Conservation (phyloP, 2,888 invertebrate genomes). For the Leucania comma region DNA sequence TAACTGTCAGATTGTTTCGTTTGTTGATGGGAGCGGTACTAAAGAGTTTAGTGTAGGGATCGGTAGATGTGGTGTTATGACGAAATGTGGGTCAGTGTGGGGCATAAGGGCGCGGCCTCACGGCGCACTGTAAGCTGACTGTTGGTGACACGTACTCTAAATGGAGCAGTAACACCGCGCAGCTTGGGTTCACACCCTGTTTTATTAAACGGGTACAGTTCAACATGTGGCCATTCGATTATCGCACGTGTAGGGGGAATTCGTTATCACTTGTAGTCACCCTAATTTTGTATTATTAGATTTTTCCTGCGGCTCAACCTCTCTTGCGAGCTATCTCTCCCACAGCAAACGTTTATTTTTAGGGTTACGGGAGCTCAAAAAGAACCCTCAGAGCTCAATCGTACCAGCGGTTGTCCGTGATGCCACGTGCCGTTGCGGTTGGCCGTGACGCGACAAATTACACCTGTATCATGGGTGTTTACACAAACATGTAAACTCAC, state of each 20-base stretch:
- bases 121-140: conserved; percentile 26
- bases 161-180: conserved; percentile 28
- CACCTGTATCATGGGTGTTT: no score
- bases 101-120: conserved; percentile 35
- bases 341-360: no score
- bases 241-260: not conserved
- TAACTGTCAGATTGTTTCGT: conserved; percentile 36
- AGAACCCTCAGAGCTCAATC: no score
- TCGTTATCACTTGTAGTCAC: not conserved
- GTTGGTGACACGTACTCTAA: conserved; percentile 32
- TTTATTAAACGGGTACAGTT: conserved; percentile 9
- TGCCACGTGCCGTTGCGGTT: no score
- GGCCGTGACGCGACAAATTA: no score
- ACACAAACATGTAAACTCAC: no score
- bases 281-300: not conserved
- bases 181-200: conserved; percentile 24
- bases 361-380: no score
- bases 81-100: conserved; percentile 43
- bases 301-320: not conserved
- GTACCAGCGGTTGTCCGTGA: no score
- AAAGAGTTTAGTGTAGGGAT: conserved; percentile 44
- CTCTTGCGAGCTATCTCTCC: not conserved
- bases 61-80: conserved; percentile 21
- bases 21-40: conserved; percentile 37
- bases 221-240: not conserved